Conservation (phyloP, 2,797 vertebrate species). For the Mionectes olivaceus region DNA sequence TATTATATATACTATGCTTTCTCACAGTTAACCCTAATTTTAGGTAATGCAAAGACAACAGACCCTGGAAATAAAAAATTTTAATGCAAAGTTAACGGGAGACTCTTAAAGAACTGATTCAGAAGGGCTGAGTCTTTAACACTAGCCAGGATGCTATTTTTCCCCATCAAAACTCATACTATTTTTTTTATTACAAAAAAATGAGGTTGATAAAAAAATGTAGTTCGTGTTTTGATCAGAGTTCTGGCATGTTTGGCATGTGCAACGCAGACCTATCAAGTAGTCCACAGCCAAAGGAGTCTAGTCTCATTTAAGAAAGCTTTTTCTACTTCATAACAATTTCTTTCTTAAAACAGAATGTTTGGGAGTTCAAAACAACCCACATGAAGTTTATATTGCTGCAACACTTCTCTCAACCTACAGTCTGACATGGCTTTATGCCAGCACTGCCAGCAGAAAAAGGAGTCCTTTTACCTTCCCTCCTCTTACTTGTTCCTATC, state of each 20-base stretch:
- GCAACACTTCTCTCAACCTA: not conserved
- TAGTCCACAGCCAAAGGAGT: not conserved
- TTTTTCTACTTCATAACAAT: not conserved
- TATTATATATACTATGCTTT: not conserved
- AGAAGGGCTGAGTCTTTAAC: not conserved
- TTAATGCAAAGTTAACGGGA: not conserved
- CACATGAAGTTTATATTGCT: not conserved
- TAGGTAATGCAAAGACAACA: not conserved
- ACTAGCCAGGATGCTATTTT: not conserved
- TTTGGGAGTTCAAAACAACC: not conserved
- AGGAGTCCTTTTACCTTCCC: not conserved
- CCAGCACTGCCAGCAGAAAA: not conserved
- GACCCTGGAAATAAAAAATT: not conserved
- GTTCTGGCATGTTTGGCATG: not conserved
- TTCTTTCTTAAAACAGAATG: not conserved
- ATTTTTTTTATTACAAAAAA: not conserved
- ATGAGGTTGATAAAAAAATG: not conserved
- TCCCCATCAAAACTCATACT: not conserved
- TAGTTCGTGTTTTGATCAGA: not conserved
- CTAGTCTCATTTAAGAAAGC: not conserved
- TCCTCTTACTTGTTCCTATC: not conserved
- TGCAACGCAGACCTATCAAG: not conserved
- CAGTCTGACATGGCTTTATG: not conserved
- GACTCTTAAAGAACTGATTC: not conserved
- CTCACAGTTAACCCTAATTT: not conserved